Evolutionary conservation across 2,797 vertebrate species (phyloP).

Genomic region (Malacoctenus gilli): DNA sequence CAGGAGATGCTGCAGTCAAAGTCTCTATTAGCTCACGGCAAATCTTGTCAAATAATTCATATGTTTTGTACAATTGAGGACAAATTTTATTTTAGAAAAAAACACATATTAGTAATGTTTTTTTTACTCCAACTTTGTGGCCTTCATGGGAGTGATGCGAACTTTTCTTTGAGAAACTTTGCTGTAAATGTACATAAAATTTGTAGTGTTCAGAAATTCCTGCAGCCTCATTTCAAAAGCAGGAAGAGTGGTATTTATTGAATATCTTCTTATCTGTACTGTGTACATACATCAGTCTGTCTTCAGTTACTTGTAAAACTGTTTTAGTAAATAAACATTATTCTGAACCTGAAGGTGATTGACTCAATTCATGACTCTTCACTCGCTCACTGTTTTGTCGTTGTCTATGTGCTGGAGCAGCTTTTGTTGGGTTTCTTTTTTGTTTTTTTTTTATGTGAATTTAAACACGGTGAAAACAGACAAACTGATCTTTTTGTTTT

Average conservation of each 20-base stretch:
- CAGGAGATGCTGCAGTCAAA: slow-evolving; percentile 35
- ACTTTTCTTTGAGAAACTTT: slow-evolving; percentile 39
- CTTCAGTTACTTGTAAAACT: slow-evolving; percentile 73
- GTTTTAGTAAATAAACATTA: slow-evolving; percentile 77
- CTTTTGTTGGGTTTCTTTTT: no score
- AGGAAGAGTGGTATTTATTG: slow-evolving; percentile 77
- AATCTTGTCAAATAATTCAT: slow-evolving; percentile 37
- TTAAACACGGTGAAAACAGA: no score
- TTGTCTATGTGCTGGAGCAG: no score
- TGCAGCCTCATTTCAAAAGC: slow-evolving; percentile 54
- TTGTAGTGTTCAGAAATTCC: slow-evolving; percentile 64
- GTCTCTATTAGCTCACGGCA: slow-evolving; percentile 33
- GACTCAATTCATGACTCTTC: no score
- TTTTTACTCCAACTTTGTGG: slow-evolving; percentile 56
- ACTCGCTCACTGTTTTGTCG: no score
- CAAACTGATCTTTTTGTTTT: no score
- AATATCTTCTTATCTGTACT: slow-evolving; percentile 82
- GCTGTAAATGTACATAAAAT: slow-evolving; percentile 74
- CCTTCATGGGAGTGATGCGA: slow-evolving; percentile 59
- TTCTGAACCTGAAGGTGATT: slow-evolving; percentile 42
- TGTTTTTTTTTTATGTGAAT: no score
- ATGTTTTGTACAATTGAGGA: slow-evolving; percentile 46
- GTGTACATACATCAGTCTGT: slow-evolving; percentile 77
- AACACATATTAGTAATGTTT: slow-evolving; percentile 47
- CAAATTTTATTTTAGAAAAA: slow-evolving; percentile 61